Evolutionary conservation across 2,888 invertebrate species (phyloP).

Genomic region (Tetrapedia diversipes): DNA sequence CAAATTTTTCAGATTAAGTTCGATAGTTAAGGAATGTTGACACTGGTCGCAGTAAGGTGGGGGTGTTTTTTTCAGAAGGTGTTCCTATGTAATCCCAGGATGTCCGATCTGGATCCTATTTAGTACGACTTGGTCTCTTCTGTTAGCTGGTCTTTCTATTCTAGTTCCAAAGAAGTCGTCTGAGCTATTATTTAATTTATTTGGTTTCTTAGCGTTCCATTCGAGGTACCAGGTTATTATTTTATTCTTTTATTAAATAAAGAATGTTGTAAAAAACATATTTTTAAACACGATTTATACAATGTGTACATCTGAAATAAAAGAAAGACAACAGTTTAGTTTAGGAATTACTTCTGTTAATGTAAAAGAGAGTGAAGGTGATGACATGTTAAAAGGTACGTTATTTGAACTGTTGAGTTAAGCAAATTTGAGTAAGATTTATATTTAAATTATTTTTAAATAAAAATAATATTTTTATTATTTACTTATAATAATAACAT

Average conservation of each 20-base stretch:
- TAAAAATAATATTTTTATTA: background rate
- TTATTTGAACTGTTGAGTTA: slow-evolving; percentile 1
- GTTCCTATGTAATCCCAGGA: too few relatives aligned
- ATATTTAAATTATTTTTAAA: background rate
- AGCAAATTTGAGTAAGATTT: background rate
- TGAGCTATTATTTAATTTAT: too few relatives aligned
- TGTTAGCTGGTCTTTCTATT: too few relatives aligned
- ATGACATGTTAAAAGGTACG: slow-evolving; percentile 35
- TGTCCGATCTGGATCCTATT: too few relatives aligned
- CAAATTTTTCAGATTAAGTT: too few relatives aligned
- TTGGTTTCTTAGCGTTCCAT: too few relatives aligned
- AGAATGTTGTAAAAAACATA: slow-evolving; percentile 8
- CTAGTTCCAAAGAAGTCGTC: too few relatives aligned
- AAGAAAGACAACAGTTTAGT: slow-evolving; percentile 40
- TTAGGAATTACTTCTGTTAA: slow-evolving; percentile 2
- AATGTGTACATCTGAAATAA: slow-evolving; percentile 27
- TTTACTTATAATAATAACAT: background rate
- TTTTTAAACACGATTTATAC: slow-evolving; percentile 19
- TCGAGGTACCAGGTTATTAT: too few relatives aligned
- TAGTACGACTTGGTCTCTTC: too few relatives aligned
- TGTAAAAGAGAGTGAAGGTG: background rate
- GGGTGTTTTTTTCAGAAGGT: too few relatives aligned
- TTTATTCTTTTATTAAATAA: slow-evolving; percentile 25
- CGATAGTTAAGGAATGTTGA: too few relatives aligned
- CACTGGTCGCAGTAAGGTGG: too few relatives aligned